These are phyloP conservation scores for Corvus cornix DNA, from an alignment of 2,113 vertebrate genomes.

Conservation along the genomic window DNA sequence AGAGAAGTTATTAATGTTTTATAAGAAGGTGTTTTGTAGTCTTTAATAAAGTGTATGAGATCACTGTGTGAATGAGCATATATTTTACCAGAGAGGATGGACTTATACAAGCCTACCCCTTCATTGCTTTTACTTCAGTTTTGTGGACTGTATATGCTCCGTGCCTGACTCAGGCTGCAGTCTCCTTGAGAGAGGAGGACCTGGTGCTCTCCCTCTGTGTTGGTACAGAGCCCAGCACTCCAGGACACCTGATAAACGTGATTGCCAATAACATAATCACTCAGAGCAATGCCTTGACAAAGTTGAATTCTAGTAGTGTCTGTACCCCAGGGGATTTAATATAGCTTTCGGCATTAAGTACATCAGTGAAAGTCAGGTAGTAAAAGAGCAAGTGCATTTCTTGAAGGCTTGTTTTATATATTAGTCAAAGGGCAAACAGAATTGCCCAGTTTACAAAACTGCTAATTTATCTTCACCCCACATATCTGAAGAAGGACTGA, in stretches of 20 bases:
- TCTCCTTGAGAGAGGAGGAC: neutral
- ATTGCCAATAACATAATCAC: neutral
- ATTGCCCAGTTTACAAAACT: constrained; percentile 4
- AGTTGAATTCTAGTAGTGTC: neutral
- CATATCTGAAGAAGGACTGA: neutral
- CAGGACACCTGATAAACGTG: neutral
- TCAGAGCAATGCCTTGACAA: neutral
- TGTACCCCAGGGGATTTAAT: neutral
- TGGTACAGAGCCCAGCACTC: neutral
- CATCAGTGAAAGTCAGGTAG: neutral
- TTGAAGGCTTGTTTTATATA: neutral
- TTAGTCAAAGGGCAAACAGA: neutral
- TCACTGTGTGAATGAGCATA: neutral
- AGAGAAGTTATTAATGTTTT: neutral
- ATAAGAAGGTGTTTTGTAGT: neutral
- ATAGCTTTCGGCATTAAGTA: neutral
- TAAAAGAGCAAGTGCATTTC: neutral
- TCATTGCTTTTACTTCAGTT: neutral
- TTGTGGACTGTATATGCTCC: neutral
- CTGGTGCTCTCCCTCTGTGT: neutral
- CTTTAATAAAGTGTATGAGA: neutral
- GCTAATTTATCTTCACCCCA: neutral
- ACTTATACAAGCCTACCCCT: neutral
- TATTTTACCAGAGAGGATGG: neutral
- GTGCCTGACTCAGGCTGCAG: neutral